Percentiles rank a stretch among this genome's conserved stretches.
These are phyloP conservation scores for Idaea aversata DNA, from an alignment of 2,888 invertebrate species.

Conservation along the genomic window DNA sequence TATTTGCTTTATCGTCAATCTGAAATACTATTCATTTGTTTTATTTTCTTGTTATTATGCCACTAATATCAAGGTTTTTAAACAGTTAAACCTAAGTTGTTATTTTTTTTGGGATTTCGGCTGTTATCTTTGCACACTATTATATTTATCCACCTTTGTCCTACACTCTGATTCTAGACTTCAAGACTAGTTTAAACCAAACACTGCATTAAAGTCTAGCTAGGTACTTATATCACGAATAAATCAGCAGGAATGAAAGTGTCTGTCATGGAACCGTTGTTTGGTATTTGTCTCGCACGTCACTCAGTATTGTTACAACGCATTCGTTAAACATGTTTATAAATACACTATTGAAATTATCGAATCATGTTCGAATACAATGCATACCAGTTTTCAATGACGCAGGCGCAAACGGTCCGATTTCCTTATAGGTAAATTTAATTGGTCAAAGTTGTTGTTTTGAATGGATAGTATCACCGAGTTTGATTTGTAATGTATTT, in stretches of 20 bases:
- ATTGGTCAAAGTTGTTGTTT: background rate
- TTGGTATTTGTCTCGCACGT: slow-evolving; percentile 62
- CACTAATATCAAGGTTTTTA: too few relatives aligned
- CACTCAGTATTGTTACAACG: slow-evolving; percentile 54
- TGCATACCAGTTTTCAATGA: slow-evolving; percentile 9
- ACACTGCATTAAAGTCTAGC: background rate
- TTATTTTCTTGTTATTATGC: too few relatives aligned
- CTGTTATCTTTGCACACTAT: too few relatives aligned
- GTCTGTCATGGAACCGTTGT: slow-evolving; percentile 62
- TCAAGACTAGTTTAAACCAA: background rate
- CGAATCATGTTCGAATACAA: slow-evolving; percentile 9
- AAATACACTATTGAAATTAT: slow-evolving; percentile 34
- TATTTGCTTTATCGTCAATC: too few relatives aligned
- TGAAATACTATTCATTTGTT: too few relatives aligned
- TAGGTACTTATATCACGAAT: slow-evolving; percentile 14
- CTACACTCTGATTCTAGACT: background rate
- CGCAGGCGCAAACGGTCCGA: slow-evolving; percentile 17
- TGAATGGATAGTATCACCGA: background rate
- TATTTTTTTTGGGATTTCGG: too few relatives aligned
- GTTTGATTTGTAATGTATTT: background rate
- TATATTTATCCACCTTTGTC: too few relatives aligned
- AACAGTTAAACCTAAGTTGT: too few relatives aligned
- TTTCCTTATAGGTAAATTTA: slow-evolving; percentile 5
- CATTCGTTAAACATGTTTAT: slow-evolving; percentile 56
- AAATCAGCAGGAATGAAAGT: slow-evolving; percentile 51